A percentile compares a stretch with the other conserved stretches of the same genome.
Evolutionary conservation across 2,113 vertebrate species (phyloP).

Genomic region (Atractosteus spatula): DNA sequence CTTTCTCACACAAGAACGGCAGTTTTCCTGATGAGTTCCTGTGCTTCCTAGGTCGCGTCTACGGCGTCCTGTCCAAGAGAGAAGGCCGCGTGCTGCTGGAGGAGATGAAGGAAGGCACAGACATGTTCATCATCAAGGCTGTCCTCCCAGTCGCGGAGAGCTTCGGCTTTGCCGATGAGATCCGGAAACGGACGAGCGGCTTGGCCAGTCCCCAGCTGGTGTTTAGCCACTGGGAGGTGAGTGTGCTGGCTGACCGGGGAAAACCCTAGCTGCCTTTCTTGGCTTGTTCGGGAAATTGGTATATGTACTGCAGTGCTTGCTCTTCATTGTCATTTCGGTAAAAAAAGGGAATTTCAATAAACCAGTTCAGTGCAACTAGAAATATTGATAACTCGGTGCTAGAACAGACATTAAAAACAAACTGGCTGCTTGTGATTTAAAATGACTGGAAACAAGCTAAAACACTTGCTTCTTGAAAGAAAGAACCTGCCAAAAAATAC

Average conservation of each 20-base stretch:
- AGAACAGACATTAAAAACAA: too few species aligned
- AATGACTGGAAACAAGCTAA: too few species aligned
- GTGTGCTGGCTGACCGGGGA: background rate
- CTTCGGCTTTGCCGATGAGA: slow-evolving; percentile 95
- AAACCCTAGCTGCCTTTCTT: too few species aligned
- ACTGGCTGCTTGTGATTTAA: too few species aligned
- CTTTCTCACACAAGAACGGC: background rate
- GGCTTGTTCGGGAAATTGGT: too few species aligned
- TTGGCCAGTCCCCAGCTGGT: slow-evolving; percentile 94
- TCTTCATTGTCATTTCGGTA: too few species aligned
- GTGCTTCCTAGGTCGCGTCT: slow-evolving; percentile 76
- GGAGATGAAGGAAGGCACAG: slow-evolving; percentile 96
- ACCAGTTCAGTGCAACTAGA: too few species aligned
- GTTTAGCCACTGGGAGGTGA: slow-evolving; percentile 98
- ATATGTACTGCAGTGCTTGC: too few species aligned
- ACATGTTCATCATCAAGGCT: slow-evolving; percentile 91
- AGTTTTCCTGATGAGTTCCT: background rate
- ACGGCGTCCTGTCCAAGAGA: slow-evolving; percentile 85
- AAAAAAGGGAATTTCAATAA: too few species aligned
- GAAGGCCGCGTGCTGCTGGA: slow-evolving; percentile 91
- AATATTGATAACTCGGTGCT: too few species aligned
- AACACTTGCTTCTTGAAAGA: too few species aligned
- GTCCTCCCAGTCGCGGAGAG: slow-evolving; percentile 93
- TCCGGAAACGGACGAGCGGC: slow-evolving; percentile 92
- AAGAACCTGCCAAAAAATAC: too few species aligned